Conservation (phyloP, 2,113 vertebrate species). For the Ciconia maguari region DNA sequence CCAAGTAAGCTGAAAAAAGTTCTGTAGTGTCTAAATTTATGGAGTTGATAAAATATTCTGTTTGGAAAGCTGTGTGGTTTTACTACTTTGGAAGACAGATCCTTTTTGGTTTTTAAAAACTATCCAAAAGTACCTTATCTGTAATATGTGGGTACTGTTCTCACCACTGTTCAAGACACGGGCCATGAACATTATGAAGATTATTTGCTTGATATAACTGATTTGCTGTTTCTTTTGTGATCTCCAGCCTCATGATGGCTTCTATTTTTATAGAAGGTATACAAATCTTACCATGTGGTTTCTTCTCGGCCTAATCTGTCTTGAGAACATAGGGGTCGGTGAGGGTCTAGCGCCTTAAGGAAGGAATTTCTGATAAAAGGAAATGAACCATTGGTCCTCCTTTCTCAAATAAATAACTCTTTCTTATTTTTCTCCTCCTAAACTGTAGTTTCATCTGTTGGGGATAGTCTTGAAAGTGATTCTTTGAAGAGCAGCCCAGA, state of each 20-base stretch:
- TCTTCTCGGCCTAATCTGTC: neutral
- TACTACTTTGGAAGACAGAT: neutral
- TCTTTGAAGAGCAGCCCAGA: conserved; percentile 85
- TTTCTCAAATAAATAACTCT: neutral
- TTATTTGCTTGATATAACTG: neutral
- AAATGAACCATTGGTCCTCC: neutral
- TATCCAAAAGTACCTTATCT: neutral
- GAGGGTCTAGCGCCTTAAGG: neutral
- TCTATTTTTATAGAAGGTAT: neutral
- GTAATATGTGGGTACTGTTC: neutral
- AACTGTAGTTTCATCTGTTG: conserved; percentile 71
- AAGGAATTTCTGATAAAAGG: neutral
- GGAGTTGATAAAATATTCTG: neutral
- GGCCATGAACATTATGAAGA: neutral
- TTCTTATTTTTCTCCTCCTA: neutral
- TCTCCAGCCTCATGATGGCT: neutral
- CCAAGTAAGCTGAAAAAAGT: neutral
- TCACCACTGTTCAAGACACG: neutral
- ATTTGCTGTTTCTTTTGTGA: neutral
- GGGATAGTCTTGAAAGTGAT: conserved; percentile 69
- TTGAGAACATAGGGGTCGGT: neutral
- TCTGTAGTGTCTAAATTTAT: neutral
- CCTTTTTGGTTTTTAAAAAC: neutral
- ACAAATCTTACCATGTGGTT: neutral
- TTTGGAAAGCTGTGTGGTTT: neutral